Evolutionary conservation across 2,888 invertebrate species (phyloP).

Genomic region (Erynnis tages): DNA sequence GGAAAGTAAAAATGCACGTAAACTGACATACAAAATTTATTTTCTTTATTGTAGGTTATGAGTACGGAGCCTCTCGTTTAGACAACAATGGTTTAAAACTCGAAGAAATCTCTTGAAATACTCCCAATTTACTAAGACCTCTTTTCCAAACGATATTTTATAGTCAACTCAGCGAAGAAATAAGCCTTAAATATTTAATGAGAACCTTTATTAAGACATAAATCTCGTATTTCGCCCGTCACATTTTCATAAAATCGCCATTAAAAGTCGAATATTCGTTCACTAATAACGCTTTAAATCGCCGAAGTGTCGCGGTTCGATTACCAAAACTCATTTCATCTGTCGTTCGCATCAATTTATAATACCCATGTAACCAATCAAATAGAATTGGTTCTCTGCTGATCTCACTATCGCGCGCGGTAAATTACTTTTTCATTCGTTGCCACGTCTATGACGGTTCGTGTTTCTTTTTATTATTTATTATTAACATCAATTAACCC

Average conservation of each 20-base stretch:
- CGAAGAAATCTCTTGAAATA: neutral
- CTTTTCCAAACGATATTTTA: constrained; percentile 6
- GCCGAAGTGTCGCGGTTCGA: constrained; percentile 30
- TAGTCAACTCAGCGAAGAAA: constrained; percentile 24
- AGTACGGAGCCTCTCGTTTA: no score
- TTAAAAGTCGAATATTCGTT: constrained; percentile 34
- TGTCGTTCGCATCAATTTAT: constrained; percentile 34
- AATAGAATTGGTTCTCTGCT: constrained; percentile 41
- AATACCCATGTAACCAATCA: constrained; percentile 47
- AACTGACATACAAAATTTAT: neutral
- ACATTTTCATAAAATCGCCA: constrained; percentile 39
- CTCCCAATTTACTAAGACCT: neutral
- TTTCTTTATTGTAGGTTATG: no score
- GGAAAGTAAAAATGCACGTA: neutral
- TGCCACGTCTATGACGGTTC: constrained; percentile 31
- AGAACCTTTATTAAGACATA: constrained; percentile 36
- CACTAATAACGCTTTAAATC: constrained; percentile 32
- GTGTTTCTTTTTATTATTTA: constrained; percentile 53
- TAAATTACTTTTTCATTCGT: constrained; percentile 51
- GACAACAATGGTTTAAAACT: no score
- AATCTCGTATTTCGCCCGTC: constrained; percentile 35
- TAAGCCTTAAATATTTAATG: constrained; percentile 25
- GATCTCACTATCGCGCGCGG: constrained; percentile 45
- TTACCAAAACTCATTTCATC: constrained; percentile 32
- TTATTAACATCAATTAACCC: constrained; percentile 69